A percentile compares a stretch with the other conserved stretches of the same genome.
Conservation (phyloP, 2,113 vertebrate genomes). For the Maccullochella peelii region DNA sequence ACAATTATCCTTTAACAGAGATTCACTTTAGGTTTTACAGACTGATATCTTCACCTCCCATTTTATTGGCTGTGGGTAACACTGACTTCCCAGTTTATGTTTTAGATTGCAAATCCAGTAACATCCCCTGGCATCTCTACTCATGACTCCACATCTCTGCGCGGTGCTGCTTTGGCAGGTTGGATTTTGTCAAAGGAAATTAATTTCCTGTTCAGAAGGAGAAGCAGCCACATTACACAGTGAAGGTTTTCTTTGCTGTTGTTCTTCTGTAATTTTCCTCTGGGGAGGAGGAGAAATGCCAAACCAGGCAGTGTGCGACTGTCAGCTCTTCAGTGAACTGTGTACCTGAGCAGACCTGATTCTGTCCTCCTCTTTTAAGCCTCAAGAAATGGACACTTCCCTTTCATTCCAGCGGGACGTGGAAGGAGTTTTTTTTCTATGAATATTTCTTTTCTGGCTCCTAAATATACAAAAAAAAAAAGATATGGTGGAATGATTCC, state of each 20-base stretch:
- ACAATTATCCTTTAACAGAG: constrained; percentile 1
- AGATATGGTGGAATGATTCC: background rate
- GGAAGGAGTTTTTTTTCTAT: background rate
- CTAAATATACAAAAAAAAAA: background rate
- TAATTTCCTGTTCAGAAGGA: constrained; percentile 49
- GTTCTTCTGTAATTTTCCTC: constrained; percentile 39
- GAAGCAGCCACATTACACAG: background rate
- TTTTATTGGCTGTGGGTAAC: background rate
- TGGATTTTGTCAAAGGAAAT: constrained; percentile 32
- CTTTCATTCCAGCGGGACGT: constrained; percentile 22
- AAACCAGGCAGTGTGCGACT: constrained; percentile 28
- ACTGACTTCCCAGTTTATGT: constrained; percentile 14
- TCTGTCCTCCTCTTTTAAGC: constrained; percentile 39
- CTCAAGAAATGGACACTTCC: constrained; percentile 24
- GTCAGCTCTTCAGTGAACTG: constrained; percentile 59
- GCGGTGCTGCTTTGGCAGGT: background rate
- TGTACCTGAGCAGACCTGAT: constrained; percentile 51
- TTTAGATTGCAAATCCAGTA: constrained; percentile 26
- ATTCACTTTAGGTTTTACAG: background rate
- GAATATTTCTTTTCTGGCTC: background rate
- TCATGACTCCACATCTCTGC: constrained; percentile 2
- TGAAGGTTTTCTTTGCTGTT: constrained; percentile 8
- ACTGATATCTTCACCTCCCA: constrained; percentile 7
- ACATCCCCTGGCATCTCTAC: background rate
- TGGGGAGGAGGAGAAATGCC: constrained; percentile 2